Evolutionary conservation across 2,113 vertebrate species (phyloP).

Genomic region (Sylvietta virens): DNA sequence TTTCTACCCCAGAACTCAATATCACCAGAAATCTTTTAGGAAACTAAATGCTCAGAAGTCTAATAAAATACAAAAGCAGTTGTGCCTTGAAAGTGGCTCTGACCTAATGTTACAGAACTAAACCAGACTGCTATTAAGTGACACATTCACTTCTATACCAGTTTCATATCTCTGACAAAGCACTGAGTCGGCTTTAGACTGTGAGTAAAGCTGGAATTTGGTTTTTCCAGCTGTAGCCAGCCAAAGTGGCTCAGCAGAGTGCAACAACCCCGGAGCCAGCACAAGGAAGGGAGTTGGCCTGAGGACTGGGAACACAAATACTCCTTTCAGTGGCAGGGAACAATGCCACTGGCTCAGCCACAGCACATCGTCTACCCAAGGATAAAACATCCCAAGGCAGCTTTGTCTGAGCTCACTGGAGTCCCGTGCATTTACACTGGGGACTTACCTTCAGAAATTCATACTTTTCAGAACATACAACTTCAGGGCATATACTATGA

Average conservation of each 20-base stretch:
- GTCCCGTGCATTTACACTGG: neutral
- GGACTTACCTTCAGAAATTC: neutral
- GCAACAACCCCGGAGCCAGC: fast-evolving
- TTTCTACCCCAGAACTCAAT: neutral
- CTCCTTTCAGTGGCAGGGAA: neutral
- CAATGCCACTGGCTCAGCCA: neutral
- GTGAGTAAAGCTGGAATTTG: neutral
- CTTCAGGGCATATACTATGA: neutral
- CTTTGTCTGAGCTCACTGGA: neutral
- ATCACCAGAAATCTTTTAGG: neutral
- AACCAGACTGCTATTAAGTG: neutral
- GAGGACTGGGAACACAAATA: neutral
- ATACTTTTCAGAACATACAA: neutral
- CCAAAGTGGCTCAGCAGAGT: neutral
- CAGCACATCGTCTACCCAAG: neutral
- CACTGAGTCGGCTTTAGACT: neutral
- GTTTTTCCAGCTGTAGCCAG: neutral
- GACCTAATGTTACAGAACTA: neutral
- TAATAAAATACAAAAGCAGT: neutral
- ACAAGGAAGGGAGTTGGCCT: neutral
- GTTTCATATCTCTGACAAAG: neutral
- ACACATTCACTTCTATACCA: neutral
- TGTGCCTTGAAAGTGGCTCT: neutral
- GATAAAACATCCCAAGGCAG: neutral
- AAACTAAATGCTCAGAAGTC: neutral